phyloP scores from a whole-genome alignment of 2,797 vertebrate genomes.

The Cephalopachus bancanus region DNA sequence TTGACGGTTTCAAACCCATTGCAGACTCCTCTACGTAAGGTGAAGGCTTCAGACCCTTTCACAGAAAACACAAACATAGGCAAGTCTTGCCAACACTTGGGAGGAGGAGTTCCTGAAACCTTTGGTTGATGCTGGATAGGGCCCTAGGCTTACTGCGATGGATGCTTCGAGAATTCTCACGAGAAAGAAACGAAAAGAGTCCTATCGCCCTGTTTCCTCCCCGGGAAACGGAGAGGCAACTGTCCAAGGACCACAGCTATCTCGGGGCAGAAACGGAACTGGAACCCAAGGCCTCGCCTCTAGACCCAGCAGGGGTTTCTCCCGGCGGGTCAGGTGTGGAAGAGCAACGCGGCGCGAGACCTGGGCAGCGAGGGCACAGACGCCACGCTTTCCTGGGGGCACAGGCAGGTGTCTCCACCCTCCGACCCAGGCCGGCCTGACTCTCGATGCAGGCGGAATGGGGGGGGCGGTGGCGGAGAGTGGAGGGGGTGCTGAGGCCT shows the following conservation, averaged over 20 bases:
- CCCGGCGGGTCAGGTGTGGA: not conserved
- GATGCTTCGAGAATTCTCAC: not conserved
- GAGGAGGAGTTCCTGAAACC: too few relatives aligned
- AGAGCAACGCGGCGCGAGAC: not conserved
- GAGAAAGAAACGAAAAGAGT: not conserved
- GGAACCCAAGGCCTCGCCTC: not conserved
- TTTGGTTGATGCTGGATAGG: too few relatives aligned
- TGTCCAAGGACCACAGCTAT: not conserved
- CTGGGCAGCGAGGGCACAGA: not conserved
- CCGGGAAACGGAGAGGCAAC: not conserved
- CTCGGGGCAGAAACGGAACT: not conserved
- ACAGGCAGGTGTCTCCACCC: not conserved
- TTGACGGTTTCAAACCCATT: not conserved
- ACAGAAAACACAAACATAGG: not conserved
- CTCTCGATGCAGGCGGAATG: not conserved
- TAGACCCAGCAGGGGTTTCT: not conserved
- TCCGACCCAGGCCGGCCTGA: not conserved
- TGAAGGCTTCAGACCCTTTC: not conserved
- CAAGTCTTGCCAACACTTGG: not conserved
- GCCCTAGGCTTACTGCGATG: not conserved
- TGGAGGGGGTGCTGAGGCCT: not conserved
- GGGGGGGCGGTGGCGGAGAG: not conserved
- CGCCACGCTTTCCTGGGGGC: not conserved
- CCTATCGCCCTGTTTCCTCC: not conserved
- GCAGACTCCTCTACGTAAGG: not conserved